Evolutionary conservation across 1,140 invertebrate species (phyloP).

Genomic region (Procambarus virginalis): DNA sequence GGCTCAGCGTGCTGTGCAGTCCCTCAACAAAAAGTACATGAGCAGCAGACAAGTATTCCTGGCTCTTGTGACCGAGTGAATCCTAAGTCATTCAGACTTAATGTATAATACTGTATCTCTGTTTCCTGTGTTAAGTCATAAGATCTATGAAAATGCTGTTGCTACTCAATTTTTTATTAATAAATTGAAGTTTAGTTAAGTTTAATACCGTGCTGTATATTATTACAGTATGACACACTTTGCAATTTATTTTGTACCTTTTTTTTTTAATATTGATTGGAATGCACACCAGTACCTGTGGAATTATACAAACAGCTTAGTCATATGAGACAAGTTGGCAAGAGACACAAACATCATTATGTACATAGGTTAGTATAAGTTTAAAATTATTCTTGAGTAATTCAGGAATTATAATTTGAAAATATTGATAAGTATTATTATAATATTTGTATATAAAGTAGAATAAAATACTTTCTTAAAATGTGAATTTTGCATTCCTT

Average conservation of each 20-base stretch:
- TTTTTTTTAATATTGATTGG: background rate
- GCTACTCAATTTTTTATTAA: background rate
- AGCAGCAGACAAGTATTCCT: slow-evolving; percentile 57
- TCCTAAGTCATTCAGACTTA: background rate
- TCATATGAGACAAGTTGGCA: background rate
- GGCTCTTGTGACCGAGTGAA: slow-evolving; percentile 35
- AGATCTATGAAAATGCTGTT: background rate
- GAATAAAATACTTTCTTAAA: slow-evolving; percentile 2
- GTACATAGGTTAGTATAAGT: background rate
- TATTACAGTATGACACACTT: background rate
- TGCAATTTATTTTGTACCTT: background rate
- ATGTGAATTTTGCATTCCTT: background rate
- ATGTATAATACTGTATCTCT: background rate
- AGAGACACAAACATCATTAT: background rate
- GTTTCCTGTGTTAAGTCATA: no score
- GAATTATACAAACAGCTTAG: background rate
- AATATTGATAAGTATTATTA: background rate
- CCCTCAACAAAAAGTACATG: slow-evolving; percentile 73
- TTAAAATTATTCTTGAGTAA: background rate
- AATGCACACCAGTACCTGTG: slow-evolving; percentile 8
- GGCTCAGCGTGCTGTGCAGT: slow-evolving; percentile 83
- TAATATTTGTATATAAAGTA: background rate
- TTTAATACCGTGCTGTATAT: background rate
- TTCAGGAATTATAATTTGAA: background rate
- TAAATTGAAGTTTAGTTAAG: background rate